Evolutionary conservation across 2,113 vertebrate species (phyloP).

Genomic region (Cnemophilus loriae): DNA sequence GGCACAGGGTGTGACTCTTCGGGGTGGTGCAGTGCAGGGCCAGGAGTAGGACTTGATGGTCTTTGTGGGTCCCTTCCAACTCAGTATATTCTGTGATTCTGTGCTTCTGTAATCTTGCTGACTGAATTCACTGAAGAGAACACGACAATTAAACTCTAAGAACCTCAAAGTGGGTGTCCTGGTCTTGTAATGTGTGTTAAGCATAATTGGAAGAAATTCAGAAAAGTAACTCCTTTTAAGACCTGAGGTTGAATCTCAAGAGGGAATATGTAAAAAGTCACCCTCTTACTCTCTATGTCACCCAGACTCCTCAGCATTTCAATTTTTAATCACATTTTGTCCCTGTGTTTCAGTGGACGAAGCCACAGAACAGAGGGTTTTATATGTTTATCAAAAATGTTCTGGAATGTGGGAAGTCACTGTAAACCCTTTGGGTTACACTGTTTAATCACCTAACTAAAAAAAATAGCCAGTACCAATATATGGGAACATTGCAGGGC

Average conservation of each 20-base stretch:
- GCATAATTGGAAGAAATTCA: constrained; percentile 7
- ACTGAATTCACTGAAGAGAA: background rate
- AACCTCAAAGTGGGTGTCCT: constrained; percentile 1
- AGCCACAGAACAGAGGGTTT: background rate
- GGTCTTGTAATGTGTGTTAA: constrained; percentile 3
- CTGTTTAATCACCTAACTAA: background rate
- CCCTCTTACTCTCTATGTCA: background rate
- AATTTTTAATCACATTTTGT: constrained; percentile 33
- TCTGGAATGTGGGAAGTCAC: background rate
- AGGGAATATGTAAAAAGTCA: background rate
- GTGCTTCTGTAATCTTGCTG: background rate
- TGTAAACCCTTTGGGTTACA: background rate
- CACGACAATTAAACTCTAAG: background rate
- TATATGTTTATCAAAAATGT: background rate
- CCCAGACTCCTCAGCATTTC: constrained; percentile 17
- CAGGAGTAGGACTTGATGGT: background rate
- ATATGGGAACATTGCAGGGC: background rate
- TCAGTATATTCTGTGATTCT: background rate
- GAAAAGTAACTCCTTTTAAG: constrained; percentile 19
- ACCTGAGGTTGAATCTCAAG: constrained; percentile 22
- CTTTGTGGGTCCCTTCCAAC: background rate
- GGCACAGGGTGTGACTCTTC: too few species aligned
- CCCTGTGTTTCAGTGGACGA: background rate
- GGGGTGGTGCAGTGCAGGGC: background rate
- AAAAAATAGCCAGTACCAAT: background rate